phyloP scores from a whole-genome alignment of 2,888 invertebrate genomes.

The Andrena trimmerana region DNA sequence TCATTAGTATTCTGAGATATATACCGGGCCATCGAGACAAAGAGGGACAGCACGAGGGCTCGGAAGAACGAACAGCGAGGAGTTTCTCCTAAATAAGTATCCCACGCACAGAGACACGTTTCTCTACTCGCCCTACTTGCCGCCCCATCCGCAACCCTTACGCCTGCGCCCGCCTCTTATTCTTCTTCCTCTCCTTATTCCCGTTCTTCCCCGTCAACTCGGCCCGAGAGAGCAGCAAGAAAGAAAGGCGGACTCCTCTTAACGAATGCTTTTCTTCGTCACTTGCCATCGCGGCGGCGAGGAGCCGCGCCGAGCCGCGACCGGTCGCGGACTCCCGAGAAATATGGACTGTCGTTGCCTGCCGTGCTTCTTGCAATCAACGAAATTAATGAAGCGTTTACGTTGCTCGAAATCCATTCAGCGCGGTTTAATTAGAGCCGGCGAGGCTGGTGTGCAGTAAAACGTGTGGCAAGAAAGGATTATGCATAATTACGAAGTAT shows the following conservation, averaged over 20 bases:
- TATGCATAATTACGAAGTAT: constrained; percentile 28
- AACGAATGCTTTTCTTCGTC: constrained; percentile 72
- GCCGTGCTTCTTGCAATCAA: constrained; percentile 63
- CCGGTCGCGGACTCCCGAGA: constrained; percentile 29
- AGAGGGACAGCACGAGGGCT: constrained; percentile 18
- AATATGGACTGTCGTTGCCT: constrained; percentile 54
- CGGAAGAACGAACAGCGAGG: constrained; percentile 14
- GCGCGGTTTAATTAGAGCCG: constrained; percentile 55
- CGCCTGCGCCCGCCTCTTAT: constrained; percentile 22
- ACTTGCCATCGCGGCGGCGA: constrained; percentile 39
- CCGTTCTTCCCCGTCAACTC: constrained; percentile 36
- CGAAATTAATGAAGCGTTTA: constrained; percentile 69
- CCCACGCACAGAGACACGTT: constrained; percentile 72
- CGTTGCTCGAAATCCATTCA: constrained; percentile 46
- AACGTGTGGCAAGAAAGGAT: constrained; percentile 36
- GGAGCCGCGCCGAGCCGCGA: background rate
- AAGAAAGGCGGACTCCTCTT: constrained; percentile 62
- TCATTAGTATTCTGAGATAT: constrained; percentile 67
- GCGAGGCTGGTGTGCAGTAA: constrained; percentile 1
- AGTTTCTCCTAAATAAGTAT: constrained; percentile 66
- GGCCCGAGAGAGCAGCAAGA: constrained; percentile 47
- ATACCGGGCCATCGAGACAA: constrained; percentile 48
- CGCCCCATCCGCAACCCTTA: constrained; percentile 31
- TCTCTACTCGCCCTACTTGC: constrained; percentile 68
- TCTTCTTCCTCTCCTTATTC: constrained; percentile 20